Conservation (phyloP, 2,888 invertebrate species). For the Nymphalis urticae region DNA sequence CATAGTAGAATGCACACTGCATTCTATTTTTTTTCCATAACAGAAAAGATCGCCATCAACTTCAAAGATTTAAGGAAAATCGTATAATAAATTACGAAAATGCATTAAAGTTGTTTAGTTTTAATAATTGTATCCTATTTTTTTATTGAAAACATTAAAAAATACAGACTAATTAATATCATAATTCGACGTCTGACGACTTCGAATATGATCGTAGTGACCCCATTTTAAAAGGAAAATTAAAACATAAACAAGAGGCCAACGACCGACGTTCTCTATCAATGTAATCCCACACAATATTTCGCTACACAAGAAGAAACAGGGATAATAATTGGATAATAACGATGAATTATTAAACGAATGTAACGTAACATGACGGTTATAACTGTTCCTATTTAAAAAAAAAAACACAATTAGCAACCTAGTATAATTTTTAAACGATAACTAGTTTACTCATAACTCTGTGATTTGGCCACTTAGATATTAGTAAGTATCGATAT, state of each 20-base stretch:
- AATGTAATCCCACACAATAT: constrained; percentile 28
- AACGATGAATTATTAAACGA: not conserved
- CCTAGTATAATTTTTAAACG: not conserved
- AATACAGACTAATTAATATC: too few relatives aligned
- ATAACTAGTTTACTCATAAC: not conserved
- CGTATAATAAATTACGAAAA: too few relatives aligned
- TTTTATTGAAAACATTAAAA: too few relatives aligned
- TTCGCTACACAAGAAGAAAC: constrained; percentile 20
- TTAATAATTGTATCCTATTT: too few relatives aligned
- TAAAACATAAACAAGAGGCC: constrained; percentile 43
- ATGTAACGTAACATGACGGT: constrained; percentile 4
- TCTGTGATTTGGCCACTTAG: too few relatives aligned
- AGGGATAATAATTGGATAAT: constrained; percentile 27
- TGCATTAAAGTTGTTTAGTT: too few relatives aligned
- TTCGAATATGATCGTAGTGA: constrained; percentile 41
- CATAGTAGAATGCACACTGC: too few relatives aligned
- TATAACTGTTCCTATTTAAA: not conserved
- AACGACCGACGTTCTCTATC: constrained; percentile 37
- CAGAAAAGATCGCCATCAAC: too few relatives aligned
- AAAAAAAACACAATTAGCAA: not conserved
- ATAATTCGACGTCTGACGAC: not conserved
- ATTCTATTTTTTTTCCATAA: too few relatives aligned
- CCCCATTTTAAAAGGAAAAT: constrained; percentile 45
- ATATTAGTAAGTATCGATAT: too few relatives aligned
- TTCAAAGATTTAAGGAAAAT: too few relatives aligned